phyloP scores from a whole-genome alignment of 2,113 vertebrate species.

The mouse (Mus musculus) region DNA sequence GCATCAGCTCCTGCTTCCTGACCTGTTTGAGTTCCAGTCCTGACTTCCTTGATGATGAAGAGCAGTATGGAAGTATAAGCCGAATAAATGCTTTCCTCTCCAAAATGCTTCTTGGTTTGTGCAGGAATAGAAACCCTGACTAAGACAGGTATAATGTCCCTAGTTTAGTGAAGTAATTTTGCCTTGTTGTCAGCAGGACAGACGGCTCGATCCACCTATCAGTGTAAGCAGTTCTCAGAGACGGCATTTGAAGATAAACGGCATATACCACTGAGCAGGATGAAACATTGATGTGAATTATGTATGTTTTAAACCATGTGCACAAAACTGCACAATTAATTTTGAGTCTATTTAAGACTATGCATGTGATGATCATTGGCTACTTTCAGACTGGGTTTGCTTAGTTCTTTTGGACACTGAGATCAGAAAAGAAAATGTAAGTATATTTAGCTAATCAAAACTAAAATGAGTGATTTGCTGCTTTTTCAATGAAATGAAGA shows the following conservation, averaged over 20 bases:
- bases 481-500: neutral
- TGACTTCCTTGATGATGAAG: too few relatives aligned
- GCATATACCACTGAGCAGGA: neutral
- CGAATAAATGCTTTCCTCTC: too few relatives aligned
- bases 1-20: too few relatives aligned
- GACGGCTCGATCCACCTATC: neutral
- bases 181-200: neutral
- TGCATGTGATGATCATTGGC: neutral
- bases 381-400: neutral
- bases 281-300: conserved; percentile 1
- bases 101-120: too few relatives aligned
- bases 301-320: neutral
- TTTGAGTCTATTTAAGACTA: conserved; percentile 41
- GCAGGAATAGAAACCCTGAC: too few relatives aligned
- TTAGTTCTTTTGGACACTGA: neutral
- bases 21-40: too few relatives aligned
- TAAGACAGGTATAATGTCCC: neutral
- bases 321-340: conserved; percentile 19
- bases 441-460: neutral
- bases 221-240: neutral
- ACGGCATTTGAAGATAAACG: neutral
- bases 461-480: conserved; percentile 15
- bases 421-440: conserved; percentile 53
- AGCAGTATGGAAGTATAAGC: too few relatives aligned
- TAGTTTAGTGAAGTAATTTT: neutral